Evolutionary conservation across 2,797 vertebrate species (phyloP), one percentile per base, ranked within the genome.

Genomic region (Tolypeutes matacus): DNA sequence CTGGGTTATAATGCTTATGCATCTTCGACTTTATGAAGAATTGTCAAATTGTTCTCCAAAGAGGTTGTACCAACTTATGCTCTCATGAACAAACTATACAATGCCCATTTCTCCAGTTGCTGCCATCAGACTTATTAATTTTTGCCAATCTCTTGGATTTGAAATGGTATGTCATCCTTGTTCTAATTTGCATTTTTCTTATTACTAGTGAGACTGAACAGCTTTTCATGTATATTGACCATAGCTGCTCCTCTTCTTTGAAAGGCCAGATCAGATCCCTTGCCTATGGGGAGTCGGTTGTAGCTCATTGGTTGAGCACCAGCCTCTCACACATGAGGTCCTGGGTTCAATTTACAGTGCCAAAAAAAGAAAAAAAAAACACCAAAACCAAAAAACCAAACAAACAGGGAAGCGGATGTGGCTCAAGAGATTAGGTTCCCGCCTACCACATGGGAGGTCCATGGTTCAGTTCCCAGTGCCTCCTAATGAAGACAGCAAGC

Each of bases 131-230:
- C 3, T 0, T 78, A 18, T 83, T 82, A 23, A 34, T 65, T 75
- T 73, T 81, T n/a, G 67, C 58, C 78, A 58, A 18, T 65, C 56
- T 80, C 25, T 27, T 58, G 72, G 15, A n/a, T 64, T 29, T 82
- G 42, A 76, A 86, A 49, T 81, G 29, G 39, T 58, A 34, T 58
- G 67, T 75, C 42, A 34, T 46, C 77, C 53, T 83, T 83, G 51
- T 62, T 88, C 62, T 58, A 70, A 64, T 91, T 80, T 94, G 27
- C 56, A 46, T 90, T 91, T 92, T n/a, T 39, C n/a, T 39, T 46
- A 62, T 88, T 64, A 51, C 60, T 78, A 64, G 34, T 89, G 73
- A 85, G 85, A 78, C 14, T 27, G 64, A 89, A 86, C 64, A 78
- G 36, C 46, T 85, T 84, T 69, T 84, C 11, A 14, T 2, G 13